Evolutionary conservation across 2,888 invertebrate species (phyloP).

Genomic region (Sipha maydis): DNA sequence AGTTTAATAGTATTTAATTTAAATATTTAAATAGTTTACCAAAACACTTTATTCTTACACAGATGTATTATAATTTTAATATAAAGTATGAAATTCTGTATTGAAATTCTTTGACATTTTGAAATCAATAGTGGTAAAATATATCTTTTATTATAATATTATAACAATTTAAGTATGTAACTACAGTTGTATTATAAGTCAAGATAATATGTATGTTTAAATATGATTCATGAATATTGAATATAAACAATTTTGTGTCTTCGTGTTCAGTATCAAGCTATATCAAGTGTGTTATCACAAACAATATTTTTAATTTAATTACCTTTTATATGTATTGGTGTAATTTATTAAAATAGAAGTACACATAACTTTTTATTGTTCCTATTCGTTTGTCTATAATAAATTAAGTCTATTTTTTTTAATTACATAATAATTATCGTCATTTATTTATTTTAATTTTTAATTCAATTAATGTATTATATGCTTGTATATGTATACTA

Average conservation of each 20-base stretch:
- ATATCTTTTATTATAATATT: background rate
- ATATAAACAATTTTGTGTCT: background rate
- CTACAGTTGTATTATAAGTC: background rate
- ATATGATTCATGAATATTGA: background rate
- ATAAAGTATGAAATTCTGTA: background rate
- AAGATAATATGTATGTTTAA: background rate
- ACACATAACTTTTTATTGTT: conserved; percentile 36
- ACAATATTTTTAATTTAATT: conserved; percentile 31
- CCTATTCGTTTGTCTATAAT: conserved; percentile 39
- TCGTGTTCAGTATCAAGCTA: background rate
- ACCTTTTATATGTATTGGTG: background rate
- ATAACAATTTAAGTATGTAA: conserved; percentile 4
- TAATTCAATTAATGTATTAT: background rate
- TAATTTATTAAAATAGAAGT: conserved; percentile 21
- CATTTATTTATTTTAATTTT: too few species aligned
- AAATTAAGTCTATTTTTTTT: background rate
- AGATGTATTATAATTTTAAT: background rate
- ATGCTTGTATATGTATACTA: background rate
- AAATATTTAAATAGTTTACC: background rate
- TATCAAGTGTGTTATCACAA: background rate
- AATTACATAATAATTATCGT: background rate
- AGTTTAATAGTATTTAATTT: background rate
- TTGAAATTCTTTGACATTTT: background rate
- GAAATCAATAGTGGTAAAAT: background rate
- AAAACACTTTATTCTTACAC: background rate